Evolutionary conservation across 2,888 invertebrate species (phyloP), one percentile per base, ranked within the genome.

Genomic region (Eupeodes luniger): DNA sequence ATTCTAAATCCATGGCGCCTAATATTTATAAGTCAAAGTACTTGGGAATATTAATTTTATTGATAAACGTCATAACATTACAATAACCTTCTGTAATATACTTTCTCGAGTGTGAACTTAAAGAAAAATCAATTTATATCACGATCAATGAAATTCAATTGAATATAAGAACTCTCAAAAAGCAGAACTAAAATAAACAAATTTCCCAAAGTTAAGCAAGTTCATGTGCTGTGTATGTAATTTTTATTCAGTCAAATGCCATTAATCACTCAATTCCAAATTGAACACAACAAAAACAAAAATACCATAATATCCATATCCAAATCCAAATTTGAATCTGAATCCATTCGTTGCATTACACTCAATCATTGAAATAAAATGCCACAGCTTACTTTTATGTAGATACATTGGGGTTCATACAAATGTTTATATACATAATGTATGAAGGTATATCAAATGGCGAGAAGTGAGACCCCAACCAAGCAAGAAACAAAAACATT

Each of bases 321-420:
- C 40, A 40, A 40, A 40, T 40, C 27, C 27, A 27, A 27, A 27
- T 27, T 27, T 27, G 27, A 27, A 27, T 27, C 27, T 27, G 27
- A 27, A 64, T 12, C 49, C 66, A 27, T 66, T 27, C 19, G 64
- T 16, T 64, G 64, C 47, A 64, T 40, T 34, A 69, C 11, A 53
- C 53, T 69, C 51, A n/a, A n/a, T 55, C 16, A 70, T 70, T 70
- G 70, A 40, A 70, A 36, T 53, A 53, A 69, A 69, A 34, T 16
- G 53, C 36, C 36, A 6, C n/a, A 67, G 67, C 67, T 67, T 51
- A n/a, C 40, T 16, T 61, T 61, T 40, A 61, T 61, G 40, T 7
- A 40, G 40, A 40, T 40, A 40, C 40, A 40, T 40, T 0, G 5
- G 40, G 6, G 40, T 40, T 40, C 40, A 40, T 40, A 40, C 40